Conservation (phyloP, 2,797 vertebrate genomes). For the Ciconia nigra region DNA sequence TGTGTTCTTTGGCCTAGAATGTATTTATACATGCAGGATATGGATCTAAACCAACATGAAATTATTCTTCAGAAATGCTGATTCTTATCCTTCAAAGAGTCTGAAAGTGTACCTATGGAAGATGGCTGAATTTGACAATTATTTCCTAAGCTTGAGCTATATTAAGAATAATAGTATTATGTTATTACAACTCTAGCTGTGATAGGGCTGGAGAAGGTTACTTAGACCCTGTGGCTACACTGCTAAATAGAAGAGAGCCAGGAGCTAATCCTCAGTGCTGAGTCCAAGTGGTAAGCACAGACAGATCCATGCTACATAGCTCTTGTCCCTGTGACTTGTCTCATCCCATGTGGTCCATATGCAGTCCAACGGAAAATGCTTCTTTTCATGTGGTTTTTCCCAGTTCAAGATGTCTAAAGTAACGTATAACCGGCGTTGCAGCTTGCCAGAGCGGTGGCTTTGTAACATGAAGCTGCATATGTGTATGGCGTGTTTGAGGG, state of each 20-base stretch:
- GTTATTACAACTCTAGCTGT: background rate
- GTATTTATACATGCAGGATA: background rate
- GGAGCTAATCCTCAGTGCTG: background rate
- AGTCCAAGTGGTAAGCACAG: background rate
- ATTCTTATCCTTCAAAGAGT: background rate
- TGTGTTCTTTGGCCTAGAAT: background rate
- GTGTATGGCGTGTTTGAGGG: background rate
- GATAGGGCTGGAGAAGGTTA: conserved; percentile 2
- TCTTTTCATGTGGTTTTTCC: background rate
- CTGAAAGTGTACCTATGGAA: background rate
- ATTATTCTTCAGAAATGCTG: background rate
- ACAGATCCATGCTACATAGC: background rate
- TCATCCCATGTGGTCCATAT: background rate
- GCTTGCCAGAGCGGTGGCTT: background rate
- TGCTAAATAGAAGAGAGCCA: background rate
- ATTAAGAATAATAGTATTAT: conserved; percentile 22
- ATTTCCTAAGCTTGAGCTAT: background rate
- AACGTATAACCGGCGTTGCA: background rate
- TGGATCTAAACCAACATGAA: background rate
- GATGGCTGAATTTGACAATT: background rate
- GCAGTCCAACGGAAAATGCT: background rate
- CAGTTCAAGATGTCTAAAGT: background rate
- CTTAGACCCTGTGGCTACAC: background rate
- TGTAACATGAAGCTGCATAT: background rate
- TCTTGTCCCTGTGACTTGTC: background rate